Percentiles rank a stretch among this genome's conserved stretches.
Conservation (phyloP, 2,797 vertebrate genomes). For the Hydrolagus colliei region DNA sequence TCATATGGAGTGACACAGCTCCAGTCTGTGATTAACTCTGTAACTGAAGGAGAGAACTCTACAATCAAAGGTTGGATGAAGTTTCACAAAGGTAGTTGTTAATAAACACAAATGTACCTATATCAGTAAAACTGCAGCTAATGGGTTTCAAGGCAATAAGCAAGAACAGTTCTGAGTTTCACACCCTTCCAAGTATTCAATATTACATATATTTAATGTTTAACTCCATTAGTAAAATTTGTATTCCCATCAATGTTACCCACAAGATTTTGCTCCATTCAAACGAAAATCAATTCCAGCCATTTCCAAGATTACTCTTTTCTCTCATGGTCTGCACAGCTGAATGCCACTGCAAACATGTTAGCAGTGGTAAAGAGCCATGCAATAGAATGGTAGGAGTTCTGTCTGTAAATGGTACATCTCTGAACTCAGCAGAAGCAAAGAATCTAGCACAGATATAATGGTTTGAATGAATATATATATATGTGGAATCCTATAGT, state of each 20-base stretch:
- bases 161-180: background rate
- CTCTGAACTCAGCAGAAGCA: no score
- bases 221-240: background rate
- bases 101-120: constrained; percentile 7
- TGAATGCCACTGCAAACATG: background rate
- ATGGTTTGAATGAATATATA: no score
- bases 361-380: background rate
- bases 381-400: background rate
- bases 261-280: background rate
- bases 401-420: no score
- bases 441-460: no score
- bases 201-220: background rate
- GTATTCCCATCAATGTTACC: background rate
- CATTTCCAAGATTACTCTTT: background rate
- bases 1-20: background rate
- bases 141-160: background rate
- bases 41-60: background rate
- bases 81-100: background rate
- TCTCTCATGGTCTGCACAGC: background rate
- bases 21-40: background rate
- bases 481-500: no score
- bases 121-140: background rate
- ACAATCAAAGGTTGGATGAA: background rate
- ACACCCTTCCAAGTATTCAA: background rate
- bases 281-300: background rate